Evolutionary conservation across 2,113 vertebrate genomes (phyloP), one percentile per base, ranked within the genome.

Genomic region (Poicephalus gulielmi): DNA sequence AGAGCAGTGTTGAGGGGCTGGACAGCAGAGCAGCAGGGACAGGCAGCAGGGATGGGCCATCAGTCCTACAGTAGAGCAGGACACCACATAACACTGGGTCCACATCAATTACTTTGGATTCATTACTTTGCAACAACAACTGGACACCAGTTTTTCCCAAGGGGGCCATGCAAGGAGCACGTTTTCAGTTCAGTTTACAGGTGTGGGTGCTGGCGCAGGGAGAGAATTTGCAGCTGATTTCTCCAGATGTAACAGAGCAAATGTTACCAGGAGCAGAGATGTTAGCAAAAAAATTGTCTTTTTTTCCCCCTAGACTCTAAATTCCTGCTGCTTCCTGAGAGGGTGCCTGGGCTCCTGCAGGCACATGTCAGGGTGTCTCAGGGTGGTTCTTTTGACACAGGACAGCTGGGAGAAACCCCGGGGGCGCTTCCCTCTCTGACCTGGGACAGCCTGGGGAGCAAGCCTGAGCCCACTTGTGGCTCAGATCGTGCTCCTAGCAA

Each of bases 1-100:
- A 16, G 53, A 74, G 49, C 28, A 25, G 10, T 0, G 0, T 20
- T 2, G 7, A 0, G 7, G 41, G 47, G 59, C 52, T 5, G 43
- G 13, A 62, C 17, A 0, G 30, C 37, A 18, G 35, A 11, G 41
- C 33, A 35, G 37, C 10, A 13, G 22, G 16, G 33, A 68, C 3
- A 8, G 20, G 64, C 41, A 67, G 43, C 3, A 3, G 43, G 43
- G 67, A 22, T 14, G 7, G 37, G 13, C 44, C 8, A 2, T 13
- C 6, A 4, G 28, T 37, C 23, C 59, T 8, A 0, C 8, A 6
- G 35, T 75, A 44, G 44, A 17, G 28, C 11, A 1, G 30, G n/a
- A 24, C 20, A 16, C 17, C n/a, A 4, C 2, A 1, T 50, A 17
- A n/a, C 33, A 3, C 17, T 17, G 39, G 47, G 23, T 20, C 16